A percentile compares a stretch with the other conserved stretches of the same genome.
phyloP scores from a whole-genome alignment of 2,888 invertebrate species.

The Zygaena filipendulae region DNA sequence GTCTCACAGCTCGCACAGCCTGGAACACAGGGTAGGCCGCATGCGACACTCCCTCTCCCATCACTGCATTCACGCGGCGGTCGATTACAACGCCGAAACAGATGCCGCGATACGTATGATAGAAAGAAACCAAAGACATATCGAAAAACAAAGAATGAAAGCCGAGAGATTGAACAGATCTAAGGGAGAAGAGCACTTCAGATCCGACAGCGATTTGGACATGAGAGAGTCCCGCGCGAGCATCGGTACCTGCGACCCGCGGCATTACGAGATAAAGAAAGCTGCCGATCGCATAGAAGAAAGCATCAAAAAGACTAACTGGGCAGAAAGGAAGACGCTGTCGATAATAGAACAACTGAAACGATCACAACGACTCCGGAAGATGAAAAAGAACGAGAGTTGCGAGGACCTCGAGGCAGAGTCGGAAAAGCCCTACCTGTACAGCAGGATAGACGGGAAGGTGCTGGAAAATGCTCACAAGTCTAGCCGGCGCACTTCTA shows the following conservation, averaged over 20 bases:
- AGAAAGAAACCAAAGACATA: constrained; percentile 68
- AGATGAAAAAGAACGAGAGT: constrained; percentile 48
- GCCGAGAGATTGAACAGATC: constrained; percentile 45
- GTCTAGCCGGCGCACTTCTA: constrained; percentile 53
- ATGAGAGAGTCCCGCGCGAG: constrained; percentile 31
- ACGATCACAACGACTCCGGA: constrained; percentile 50
- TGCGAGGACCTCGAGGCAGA: constrained; percentile 58
- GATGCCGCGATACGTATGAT: constrained; percentile 68
- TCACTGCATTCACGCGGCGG: constrained; percentile 49
- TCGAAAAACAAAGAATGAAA: constrained; percentile 66
- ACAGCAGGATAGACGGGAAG: constrained; percentile 60
- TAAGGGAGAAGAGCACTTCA: constrained; percentile 46
- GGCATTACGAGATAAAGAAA: constrained; percentile 44
- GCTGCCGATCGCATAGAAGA: constrained; percentile 53
- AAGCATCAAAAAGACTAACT: constrained; percentile 60
- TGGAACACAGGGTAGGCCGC: constrained; percentile 49
- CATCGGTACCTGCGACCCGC: constrained; percentile 25
- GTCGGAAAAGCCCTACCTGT: constrained; percentile 54
- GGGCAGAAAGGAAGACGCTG: constrained; percentile 57
- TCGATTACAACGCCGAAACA: constrained; percentile 70
- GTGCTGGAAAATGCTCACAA: constrained; percentile 65
- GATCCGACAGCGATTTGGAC: constrained; percentile 50
- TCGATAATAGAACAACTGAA: constrained; percentile 59
- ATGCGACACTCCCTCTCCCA: constrained; percentile 57
- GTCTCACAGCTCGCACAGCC: constrained; percentile 54